Conservation (phyloP, 2,888 invertebrate species). For the Hololepta plana region DNA sequence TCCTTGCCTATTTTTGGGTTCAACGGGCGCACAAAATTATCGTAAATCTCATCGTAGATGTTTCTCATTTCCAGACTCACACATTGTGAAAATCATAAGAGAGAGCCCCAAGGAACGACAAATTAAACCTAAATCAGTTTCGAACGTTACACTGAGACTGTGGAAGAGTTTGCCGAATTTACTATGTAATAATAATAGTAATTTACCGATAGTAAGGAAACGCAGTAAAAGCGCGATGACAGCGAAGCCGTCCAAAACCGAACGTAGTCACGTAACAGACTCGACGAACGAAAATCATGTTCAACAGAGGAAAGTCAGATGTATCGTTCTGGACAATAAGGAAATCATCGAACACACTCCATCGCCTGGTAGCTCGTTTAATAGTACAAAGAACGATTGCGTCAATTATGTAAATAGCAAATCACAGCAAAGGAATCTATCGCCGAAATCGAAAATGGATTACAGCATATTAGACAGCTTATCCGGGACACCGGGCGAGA, state of each 20-base stretch:
- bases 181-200: conserved; percentile 13
- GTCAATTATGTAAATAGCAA: too few relatives aligned
- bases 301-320: conserved; percentile 14
- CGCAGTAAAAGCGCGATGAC: conserved; percentile 16
- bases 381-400: conserved; percentile 18
- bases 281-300: conserved; percentile 6
- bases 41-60: conserved; percentile 33
- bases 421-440: too few relatives aligned
- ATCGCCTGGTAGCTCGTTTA: conserved; percentile 13
- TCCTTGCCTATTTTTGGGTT: conserved; percentile 28
- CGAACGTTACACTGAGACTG: conserved; percentile 20
- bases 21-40: conserved; percentile 18
- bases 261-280: conserved; percentile 10
- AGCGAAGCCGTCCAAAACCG: conserved; percentile 22
- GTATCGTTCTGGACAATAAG: conserved; percentile 21
- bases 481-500: too few relatives aligned
- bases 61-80: conserved; percentile 34
- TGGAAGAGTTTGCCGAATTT: conserved; percentile 28
- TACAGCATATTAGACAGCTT: too few relatives aligned
- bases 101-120: conserved; percentile 1
- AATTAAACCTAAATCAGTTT: conserved; percentile 2
- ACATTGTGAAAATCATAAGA: conserved; percentile 16
- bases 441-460: too few relatives aligned
- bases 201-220: conserved; percentile 11
- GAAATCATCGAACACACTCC: conserved; percentile 24